Percentiles rank a stretch among this genome's conserved stretches.
phyloP scores from a whole-genome alignment of 2,888 invertebrate species.

The Kryphioiulus occultus region DNA sequence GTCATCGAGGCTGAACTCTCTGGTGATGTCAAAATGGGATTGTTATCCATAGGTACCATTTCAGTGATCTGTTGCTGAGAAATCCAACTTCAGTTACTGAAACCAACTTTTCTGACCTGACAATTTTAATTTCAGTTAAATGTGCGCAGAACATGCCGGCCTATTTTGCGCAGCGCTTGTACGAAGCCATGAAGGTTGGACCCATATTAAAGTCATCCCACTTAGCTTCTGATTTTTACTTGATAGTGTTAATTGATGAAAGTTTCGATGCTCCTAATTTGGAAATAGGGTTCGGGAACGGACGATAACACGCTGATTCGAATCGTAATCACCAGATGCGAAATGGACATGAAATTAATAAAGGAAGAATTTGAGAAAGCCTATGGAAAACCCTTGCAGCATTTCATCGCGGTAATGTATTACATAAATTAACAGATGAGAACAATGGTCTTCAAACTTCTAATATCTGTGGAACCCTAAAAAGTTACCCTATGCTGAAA shows the following conservation, averaged over 20 bases:
- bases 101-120: not conserved
- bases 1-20: conserved; percentile 85
- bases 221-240: not conserved
- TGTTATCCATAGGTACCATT: conserved; percentile 71
- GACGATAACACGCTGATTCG: conserved; percentile 86
- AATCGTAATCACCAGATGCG: conserved; percentile 80
- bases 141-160: conserved; percentile 71
- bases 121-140: conserved; percentile 57
- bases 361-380: conserved; percentile 77
- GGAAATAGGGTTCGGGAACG: conserved; percentile 80
- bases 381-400: conserved; percentile 78
- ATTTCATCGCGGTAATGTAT: conserved; percentile 80
- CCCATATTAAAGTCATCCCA: not conserved
- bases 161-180: conserved; percentile 85
- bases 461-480: no score
- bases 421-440: no score
- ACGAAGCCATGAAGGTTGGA: conserved; percentile 78
- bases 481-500: no score
- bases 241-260: not conserved
- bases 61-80: not conserved
- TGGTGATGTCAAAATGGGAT: conserved; percentile 81
- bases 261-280: not conserved
- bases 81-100: no score
- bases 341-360: conserved; percentile 66
- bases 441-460: no score